These are phyloP conservation scores for Grallaria varia DNA, from an alignment of 2,113 vertebrate species.

Conservation along the genomic window DNA sequence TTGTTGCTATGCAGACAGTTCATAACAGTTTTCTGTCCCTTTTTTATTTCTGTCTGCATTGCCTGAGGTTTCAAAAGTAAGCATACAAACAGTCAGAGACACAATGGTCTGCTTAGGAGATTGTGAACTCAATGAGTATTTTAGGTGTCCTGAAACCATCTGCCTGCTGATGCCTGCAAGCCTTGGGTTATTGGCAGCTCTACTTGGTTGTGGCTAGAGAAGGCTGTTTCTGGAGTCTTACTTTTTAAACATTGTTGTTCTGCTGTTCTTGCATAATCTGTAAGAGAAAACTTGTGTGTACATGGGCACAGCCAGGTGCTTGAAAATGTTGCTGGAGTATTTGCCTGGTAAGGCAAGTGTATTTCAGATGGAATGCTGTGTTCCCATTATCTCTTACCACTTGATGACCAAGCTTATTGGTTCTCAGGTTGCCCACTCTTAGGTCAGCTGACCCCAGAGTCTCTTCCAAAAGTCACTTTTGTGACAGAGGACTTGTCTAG, in stretches of 20 bases:
- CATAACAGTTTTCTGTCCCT: neutral
- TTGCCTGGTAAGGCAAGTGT: neutral
- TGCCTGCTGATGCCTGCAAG: neutral
- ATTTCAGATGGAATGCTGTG: neutral
- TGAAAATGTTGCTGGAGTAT: neutral
- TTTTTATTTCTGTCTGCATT: neutral
- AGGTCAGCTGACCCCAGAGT: neutral
- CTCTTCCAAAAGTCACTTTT: neutral
- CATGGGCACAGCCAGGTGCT: neutral
- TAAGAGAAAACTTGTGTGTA: neutral
- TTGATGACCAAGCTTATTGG: neutral
- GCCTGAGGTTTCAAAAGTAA: neutral
- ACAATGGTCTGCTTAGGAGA: neutral
- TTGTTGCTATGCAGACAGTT: accelerated
- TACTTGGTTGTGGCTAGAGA: neutral
- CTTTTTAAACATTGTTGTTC: neutral
- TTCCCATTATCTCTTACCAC: neutral
- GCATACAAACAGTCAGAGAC: accelerated
- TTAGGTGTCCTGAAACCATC: neutral
- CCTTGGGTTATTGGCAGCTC: neutral
- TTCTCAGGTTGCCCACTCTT: neutral
- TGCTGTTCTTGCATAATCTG: neutral
- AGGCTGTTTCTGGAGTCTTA: neutral
- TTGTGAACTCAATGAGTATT: neutral
- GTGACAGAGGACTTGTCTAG: neutral